Conservation (phyloP, 92 coral and sea anemone species). For the Epizoanthus stellaris region DNA sequence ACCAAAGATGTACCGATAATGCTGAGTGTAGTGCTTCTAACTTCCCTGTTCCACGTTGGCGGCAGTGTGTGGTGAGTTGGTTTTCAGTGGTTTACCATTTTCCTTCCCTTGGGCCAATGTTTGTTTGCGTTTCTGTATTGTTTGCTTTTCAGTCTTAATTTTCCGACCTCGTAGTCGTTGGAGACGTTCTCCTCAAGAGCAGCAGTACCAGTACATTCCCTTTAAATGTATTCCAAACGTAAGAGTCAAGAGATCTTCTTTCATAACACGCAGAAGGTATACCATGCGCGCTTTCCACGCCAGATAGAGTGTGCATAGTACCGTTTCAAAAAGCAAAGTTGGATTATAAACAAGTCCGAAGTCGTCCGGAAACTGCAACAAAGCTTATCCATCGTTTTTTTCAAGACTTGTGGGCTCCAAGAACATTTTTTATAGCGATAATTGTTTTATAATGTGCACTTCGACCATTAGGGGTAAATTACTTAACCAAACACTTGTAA, state of each 20-base stretch:
- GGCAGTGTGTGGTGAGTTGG: conserved; percentile 80
- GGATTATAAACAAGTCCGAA: background rate
- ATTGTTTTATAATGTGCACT: conserved; percentile 73
- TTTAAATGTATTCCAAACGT: too few relatives aligned
- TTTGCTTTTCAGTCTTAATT: conserved; percentile 14
- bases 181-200: background rate
- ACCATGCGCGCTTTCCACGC: background rate
- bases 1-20: conserved; percentile 71
- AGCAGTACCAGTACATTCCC: background rate
- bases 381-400: conserved; percentile 17
- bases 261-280: background rate
- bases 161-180: background rate
- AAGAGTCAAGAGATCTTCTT: background rate
- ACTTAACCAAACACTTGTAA: conserved; percentile 61
- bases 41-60: conserved; percentile 84
- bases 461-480: conserved; percentile 75
- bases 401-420: conserved; percentile 39
- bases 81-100: conserved; percentile 19
- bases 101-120: conserved; percentile 40
- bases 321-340: background rate
- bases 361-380: conserved; percentile 31
- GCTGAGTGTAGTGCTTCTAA: conserved; percentile 58
- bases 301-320: background rate
- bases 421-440: conserved; percentile 43
- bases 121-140: background rate